Base-by-base conservation (phyloP, 2,797 vertebrate species). In the Phoeniculus purpureus region DNA sequence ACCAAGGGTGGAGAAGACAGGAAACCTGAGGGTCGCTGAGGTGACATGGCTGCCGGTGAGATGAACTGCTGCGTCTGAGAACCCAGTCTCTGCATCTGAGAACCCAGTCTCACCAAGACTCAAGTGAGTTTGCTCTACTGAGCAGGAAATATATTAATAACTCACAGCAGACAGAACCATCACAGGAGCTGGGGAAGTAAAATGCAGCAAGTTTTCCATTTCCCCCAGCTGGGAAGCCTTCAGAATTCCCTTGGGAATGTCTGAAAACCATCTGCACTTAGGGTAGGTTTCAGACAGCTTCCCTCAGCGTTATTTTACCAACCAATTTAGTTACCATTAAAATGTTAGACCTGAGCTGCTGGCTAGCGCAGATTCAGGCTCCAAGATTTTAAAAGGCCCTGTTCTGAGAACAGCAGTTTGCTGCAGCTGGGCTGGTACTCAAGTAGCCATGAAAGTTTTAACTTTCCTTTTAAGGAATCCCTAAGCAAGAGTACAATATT, bases 361-460 rank as follows among this genome's bases (percentile, higher is more conserved):
- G 77, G 47, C 83, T 77, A 7, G 79, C 21, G 32, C 5, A 66
- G n/a, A 22, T 48, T 60, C 64, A 56, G 55, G 43, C 62, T 75
- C 25, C 43, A 61, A 32, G 34, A 64, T 60, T 73, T 71, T 51
- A 7, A 73, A 71, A 6, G 6, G 16, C 26, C 70, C 76, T 27
- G 2, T 8, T 81, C 75, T 16, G 83, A 43, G 58, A 61, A 37
- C 3, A 66, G 78, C 51, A 82, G 68, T 64, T 58, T 67, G 66
- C 76, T 45, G 85, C 64, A 60, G 85, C 73, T 54, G 70, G 17
- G 59, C 10, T 79, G 86, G 34, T 66, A 65, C 61, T 80, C 1
- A 11, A 78, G 83, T 2, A 75, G 88, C 76, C 54, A 92, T 89
- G 62, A 82, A 94, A 85, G 60, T 89, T 96, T 94, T 60, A 93